Conservation (phyloP, 2,888 invertebrate species). For the Geophilus truncorum region DNA sequence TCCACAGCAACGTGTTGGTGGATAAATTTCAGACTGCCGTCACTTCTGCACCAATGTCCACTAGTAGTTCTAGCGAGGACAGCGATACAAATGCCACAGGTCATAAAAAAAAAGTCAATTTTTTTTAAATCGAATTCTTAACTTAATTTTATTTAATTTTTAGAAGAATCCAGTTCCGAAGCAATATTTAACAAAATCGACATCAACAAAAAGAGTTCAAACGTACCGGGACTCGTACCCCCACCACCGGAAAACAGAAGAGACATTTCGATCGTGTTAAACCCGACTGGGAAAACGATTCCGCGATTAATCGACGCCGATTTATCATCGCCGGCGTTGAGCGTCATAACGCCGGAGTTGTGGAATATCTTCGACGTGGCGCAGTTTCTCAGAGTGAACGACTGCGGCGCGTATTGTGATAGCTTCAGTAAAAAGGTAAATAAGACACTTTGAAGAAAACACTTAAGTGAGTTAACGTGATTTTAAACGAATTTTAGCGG, state of each 20-base stretch:
- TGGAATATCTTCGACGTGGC: conserved; percentile 85
- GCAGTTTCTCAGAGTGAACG: conserved; percentile 82
- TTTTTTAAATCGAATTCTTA: not conserved
- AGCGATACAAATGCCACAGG: conserved; percentile 3
- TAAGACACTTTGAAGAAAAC: not conserved
- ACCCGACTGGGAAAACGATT: conserved; percentile 34
- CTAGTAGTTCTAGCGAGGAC: conserved; percentile 25
- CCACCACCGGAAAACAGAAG: not conserved
- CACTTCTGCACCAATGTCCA: not conserved
- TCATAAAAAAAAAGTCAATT: not conserved
- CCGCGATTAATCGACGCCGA: conserved; percentile 39
- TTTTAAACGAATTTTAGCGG: conserved; percentile 51
- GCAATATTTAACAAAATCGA: not conserved
- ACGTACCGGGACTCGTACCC: not conserved
- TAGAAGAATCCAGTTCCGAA: conserved; percentile 33
- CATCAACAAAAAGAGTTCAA: not conserved
- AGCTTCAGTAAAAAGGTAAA: conserved; percentile 56
- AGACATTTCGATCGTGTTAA: not conserved
- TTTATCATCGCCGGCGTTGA: not conserved
- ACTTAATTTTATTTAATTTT: not conserved
- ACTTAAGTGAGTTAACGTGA: not conserved
- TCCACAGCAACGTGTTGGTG: not conserved
- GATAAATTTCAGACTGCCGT: not conserved
- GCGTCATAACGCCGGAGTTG: conserved; percentile 53
- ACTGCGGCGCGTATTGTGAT: conserved; percentile 61